Evolutionary conservation across 2,888 invertebrate genomes (phyloP).

Genomic region (Automeris io): DNA sequence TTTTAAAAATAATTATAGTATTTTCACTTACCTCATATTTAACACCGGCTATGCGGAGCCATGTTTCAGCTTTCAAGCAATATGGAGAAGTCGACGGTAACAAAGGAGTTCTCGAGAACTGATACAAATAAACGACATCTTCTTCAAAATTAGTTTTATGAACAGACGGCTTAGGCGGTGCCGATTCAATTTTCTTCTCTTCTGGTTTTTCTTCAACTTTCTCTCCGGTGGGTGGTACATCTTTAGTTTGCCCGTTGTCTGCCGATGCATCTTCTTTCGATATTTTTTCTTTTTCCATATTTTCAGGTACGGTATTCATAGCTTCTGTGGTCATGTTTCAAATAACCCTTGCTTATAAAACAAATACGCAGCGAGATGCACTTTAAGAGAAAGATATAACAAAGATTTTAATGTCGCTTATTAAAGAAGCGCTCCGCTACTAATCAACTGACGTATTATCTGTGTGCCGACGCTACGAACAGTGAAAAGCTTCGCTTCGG

Average conservation of each 20-base stretch:
- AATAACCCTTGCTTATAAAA: conserved; percentile 18
- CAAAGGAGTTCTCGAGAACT: conserved; percentile 93
- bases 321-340: conserved; percentile 87
- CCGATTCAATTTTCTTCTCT: conserved; percentile 79
- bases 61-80: conserved; percentile 97
- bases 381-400: conserved; percentile 20
- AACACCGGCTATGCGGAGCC: conserved; percentile 92
- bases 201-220: conserved; percentile 65
- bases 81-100: conserved; percentile 94
- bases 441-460: conserved; percentile 16
- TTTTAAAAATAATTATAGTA: conserved; percentile 2
- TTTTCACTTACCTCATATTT: conserved; percentile 91
- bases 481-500: conserved; percentile 7
- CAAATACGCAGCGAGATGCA: conserved; percentile 26
- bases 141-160: conserved; percentile 93
- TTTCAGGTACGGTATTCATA: conserved; percentile 81
- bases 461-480: conserved; percentile 17
- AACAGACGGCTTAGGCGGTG: conserved; percentile 86
- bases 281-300: conserved; percentile 79
- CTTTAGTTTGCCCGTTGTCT: conserved; percentile 67
- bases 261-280: conserved; percentile 72
- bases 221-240: conserved; percentile 62
- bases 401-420: conserved; percentile 24
- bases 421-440: conserved; percentile 20
- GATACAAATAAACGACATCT: conserved; percentile 95